These are phyloP conservation scores for Peromyscus maniculatus DNA, from an alignment of 2,113 vertebrate species.

Conservation along the genomic window DNA sequence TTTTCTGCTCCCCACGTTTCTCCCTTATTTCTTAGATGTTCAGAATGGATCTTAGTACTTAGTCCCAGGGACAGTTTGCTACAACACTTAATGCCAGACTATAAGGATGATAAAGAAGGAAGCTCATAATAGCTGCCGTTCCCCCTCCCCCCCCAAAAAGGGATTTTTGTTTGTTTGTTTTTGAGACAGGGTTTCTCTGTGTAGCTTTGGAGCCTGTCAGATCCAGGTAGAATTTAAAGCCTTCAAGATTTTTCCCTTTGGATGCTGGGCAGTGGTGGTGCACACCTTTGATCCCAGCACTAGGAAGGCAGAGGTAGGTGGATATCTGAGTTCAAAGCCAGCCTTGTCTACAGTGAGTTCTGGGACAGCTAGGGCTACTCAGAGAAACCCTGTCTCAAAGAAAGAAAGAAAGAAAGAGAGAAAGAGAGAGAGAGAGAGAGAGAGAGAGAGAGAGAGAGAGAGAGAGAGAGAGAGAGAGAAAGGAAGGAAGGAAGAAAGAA, in stretches of 20 bases:
- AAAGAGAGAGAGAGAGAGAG: too few relatives aligned
- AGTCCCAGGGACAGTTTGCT: not conserved
- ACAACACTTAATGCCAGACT: not conserved
- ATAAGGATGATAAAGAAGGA: not conserved
- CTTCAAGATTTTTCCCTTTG: not conserved
- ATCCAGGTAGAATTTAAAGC: not conserved
- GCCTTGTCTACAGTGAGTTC: too few relatives aligned
- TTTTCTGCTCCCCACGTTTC: not conserved
- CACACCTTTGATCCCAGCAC: not conserved
- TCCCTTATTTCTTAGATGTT: not conserved
- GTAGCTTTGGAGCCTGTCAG: too few relatives aligned
- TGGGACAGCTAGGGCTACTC: too few relatives aligned
- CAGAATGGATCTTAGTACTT: not conserved
- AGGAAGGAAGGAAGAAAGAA: too few relatives aligned
- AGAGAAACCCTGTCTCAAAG: too few relatives aligned
- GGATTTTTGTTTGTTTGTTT: too few relatives aligned
- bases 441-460: too few relatives aligned
- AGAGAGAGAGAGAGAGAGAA: too few relatives aligned
- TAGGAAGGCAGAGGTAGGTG: not conserved
- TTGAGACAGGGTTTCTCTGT: too few relatives aligned
- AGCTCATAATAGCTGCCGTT: not conserved
- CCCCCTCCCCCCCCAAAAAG: not conserved
- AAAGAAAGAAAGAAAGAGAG: too few relatives aligned
- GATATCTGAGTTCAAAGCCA: not conserved
- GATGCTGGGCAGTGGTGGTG: not conserved